Evolutionary conservation across 2,888 invertebrate genomes (phyloP).

Genomic region (Apamea epomidion): DNA sequence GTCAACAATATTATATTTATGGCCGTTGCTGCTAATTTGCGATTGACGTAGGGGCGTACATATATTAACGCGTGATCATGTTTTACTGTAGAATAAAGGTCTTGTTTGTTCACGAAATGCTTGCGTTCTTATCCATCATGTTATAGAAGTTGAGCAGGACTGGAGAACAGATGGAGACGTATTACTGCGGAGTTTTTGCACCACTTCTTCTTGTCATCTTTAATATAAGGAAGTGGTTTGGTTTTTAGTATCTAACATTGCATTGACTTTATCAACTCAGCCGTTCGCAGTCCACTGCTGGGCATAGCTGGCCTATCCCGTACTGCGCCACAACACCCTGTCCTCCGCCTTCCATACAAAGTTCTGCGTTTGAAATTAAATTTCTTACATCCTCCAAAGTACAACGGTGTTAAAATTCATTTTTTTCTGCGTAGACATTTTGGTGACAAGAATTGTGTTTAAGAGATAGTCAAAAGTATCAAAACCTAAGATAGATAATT

Average conservation of each 20-base stretch:
- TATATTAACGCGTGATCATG: constrained; percentile 30
- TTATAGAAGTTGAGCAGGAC: not conserved
- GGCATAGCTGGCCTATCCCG: too few species aligned
- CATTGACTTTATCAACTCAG: not conserved
- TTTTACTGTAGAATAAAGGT: constrained; percentile 32
- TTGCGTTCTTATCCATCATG: not conserved
- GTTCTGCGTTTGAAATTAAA: not conserved
- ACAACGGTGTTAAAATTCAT: not conserved
- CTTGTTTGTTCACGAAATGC: not conserved
- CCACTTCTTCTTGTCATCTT: not conserved
- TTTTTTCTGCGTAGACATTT: not conserved
- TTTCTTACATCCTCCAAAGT: not conserved
- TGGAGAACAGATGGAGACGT: not conserved
- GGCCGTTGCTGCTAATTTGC: constrained; percentile 36
- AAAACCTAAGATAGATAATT: not conserved
- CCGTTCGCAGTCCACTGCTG: too few species aligned
- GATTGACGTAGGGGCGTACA: constrained; percentile 39
- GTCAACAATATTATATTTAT: constrained; percentile 37
- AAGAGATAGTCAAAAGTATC: not conserved
- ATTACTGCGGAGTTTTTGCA: not conserved
- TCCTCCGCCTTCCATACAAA: not conserved
- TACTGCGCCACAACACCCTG: not conserved
- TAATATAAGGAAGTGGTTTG: not conserved
- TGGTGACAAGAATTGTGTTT: not conserved
- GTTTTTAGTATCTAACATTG: too few species aligned